These are phyloP conservation scores for Camponotus vicinus DNA, from an alignment of 1,140 invertebrate species.

Conservation along the genomic window DNA sequence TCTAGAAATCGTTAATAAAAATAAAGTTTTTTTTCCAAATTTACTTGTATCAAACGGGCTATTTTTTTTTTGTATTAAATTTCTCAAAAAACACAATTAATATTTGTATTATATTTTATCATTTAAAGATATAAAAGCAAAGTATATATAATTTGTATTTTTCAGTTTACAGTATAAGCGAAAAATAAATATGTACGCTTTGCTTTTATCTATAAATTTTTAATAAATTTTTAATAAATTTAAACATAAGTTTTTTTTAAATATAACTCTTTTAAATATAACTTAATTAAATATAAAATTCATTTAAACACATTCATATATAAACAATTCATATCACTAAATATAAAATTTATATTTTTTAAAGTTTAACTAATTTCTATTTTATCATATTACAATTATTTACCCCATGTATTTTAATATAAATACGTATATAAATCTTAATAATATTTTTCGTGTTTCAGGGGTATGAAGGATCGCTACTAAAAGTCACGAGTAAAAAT, in stretches of 20 bases:
- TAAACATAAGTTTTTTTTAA: no score
- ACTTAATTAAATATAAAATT: no score
- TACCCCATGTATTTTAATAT: not conserved
- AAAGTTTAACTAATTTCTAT: not conserved
- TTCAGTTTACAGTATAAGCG: not conserved
- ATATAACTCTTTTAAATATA: no score
- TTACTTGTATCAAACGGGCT: no score
- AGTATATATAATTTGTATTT: not conserved
- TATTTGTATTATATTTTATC: not conserved
- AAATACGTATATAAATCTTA: not conserved
- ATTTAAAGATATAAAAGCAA: conserved; percentile 23
- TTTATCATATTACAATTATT: not conserved
- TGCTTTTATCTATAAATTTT: no score
- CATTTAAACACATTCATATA: no score
- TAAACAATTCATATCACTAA: no score
- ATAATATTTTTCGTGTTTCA: conserved; percentile 87
- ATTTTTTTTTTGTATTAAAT: not conserved
- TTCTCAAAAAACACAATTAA: not conserved
- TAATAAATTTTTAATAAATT: no score
- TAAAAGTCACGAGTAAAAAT: conserved; percentile 99
- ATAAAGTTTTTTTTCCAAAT: not conserved
- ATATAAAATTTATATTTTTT: no score
- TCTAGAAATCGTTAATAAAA: not conserved
- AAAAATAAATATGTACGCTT: no score
- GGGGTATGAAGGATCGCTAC: conserved; percentile 99